Evolutionary conservation across 2,113 vertebrate genomes (phyloP).

Genomic region (Solenodon paradoxus): DNA sequence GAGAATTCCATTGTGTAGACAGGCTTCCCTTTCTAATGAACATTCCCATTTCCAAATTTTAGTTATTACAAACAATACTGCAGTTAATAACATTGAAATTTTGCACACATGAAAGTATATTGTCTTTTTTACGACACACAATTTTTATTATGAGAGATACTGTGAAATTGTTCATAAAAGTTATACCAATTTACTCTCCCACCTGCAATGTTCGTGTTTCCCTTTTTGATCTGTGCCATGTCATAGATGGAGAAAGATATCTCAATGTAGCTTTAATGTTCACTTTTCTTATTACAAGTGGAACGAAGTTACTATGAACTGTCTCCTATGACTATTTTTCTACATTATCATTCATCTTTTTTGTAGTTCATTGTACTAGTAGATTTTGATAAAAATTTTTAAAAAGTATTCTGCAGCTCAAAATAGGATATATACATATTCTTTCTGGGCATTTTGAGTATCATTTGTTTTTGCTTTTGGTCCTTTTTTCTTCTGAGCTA

Average conservation of each 20-base stretch:
- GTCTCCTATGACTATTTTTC: background rate
- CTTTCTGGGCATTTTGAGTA: background rate
- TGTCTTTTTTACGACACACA: background rate
- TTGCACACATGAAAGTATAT: background rate
- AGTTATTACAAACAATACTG: too few relatives aligned
- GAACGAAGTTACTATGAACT: background rate
- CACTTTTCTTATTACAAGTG: slow-evolving; percentile 9
- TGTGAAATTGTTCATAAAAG: background rate
- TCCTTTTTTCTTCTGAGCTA: background rate
- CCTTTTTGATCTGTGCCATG: background rate
- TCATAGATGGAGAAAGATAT: background rate
- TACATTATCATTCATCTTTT: background rate
- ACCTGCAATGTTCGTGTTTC: background rate
- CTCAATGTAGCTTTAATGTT: slow-evolving; percentile 5
- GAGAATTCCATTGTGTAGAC: background rate
- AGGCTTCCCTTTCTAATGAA: background rate
- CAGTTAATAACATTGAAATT: background rate
- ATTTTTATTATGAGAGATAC: slow-evolving; percentile 37
- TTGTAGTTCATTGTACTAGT: background rate
- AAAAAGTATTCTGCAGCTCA: background rate
- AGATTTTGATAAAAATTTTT: background rate
- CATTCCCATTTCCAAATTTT: background rate
- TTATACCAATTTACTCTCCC: background rate
- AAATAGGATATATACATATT: background rate
- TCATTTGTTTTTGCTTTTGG: slow-evolving; percentile 23